phyloP scores from a whole-genome alignment of 1,140 invertebrate species.

The Drosophila willistoni region DNA sequence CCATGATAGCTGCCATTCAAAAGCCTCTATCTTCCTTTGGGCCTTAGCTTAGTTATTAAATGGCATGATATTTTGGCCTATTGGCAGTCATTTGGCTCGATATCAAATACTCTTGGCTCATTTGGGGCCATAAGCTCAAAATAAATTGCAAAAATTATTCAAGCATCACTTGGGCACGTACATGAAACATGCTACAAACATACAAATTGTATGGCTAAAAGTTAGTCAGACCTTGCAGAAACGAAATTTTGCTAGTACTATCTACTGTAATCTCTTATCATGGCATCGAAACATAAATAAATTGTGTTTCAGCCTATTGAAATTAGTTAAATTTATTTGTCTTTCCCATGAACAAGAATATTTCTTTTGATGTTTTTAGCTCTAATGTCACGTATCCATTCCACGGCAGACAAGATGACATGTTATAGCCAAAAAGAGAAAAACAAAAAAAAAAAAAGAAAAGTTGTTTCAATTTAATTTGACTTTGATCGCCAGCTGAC shows the following conservation, averaged over 20 bases:
- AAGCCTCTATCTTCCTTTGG: too few relatives aligned
- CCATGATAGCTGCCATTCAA: too few relatives aligned
- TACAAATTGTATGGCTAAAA: background rate
- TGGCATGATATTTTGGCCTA: background rate
- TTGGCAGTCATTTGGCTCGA: background rate
- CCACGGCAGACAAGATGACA: conserved; percentile 35
- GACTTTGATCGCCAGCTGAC: conserved; percentile 79
- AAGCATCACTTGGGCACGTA: conserved; percentile 13
- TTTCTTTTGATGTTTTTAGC: conserved; percentile 20
- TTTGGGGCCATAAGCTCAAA: conserved; percentile 8
- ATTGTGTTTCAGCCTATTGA: conserved; percentile 12
- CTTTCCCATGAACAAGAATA: background rate
- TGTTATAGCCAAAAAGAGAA: conserved; percentile 5
- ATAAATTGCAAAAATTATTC: conserved; percentile 20
- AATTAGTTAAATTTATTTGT: conserved; percentile 55
- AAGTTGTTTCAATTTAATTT: conserved; percentile 80
- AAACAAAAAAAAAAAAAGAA: conserved; percentile 20
- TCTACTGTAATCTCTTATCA: background rate
- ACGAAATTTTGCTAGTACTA: background rate
- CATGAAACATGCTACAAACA: conserved; percentile 1
- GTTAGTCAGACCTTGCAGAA: background rate
- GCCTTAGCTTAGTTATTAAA: background rate
- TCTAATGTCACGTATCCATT: conserved; percentile 13
- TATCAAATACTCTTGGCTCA: conserved; percentile 2
- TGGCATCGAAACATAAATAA: background rate